Evolutionary conservation across 1,140 invertebrate species (phyloP).

Genomic region (Myzus persicae): DNA sequence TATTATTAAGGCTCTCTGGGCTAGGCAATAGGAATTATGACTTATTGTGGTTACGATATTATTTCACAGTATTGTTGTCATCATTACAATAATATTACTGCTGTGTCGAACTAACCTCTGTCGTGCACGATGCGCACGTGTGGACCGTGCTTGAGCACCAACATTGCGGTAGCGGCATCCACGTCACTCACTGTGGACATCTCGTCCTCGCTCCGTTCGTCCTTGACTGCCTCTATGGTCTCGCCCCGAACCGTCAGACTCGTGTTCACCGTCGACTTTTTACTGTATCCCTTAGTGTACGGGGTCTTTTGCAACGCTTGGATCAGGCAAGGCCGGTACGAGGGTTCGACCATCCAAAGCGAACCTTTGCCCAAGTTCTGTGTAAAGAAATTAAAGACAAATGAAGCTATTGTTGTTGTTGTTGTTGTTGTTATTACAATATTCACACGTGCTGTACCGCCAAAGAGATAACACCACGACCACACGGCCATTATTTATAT

Average conservation of each 20-base stretch:
- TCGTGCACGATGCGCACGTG: constrained; percentile 63
- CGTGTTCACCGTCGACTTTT: constrained; percentile 47
- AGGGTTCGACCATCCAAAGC: constrained; percentile 92
- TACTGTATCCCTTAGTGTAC: constrained; percentile 65
- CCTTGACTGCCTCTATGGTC: not conserved
- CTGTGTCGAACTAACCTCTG: constrained; percentile 6
- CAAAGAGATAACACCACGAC: not conserved
- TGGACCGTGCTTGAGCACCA: constrained; percentile 79
- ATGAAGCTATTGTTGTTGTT: not conserved
- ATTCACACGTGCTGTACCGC: not conserved
- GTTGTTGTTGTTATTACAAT: not conserved
- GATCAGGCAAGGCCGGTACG: constrained; percentile 83
- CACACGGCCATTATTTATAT: not conserved
- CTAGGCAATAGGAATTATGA: too few species aligned
- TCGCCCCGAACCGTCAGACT: not conserved
- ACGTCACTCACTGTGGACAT: constrained; percentile 52
- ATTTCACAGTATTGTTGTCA: not conserved
- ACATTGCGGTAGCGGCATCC: constrained; percentile 80
- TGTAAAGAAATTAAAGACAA: not conserved
- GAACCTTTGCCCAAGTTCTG: constrained; percentile 93
- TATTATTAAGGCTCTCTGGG: too few species aligned
- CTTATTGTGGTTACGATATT: not conserved
- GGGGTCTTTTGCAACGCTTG: constrained; percentile 85
- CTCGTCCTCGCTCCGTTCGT: constrained; percentile 46
- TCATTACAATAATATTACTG: not conserved